Evolutionary conservation across 2,113 vertebrate species (phyloP), one percentile per base, ranked within the genome.

Genomic region (Spea multiplicata): DNA sequence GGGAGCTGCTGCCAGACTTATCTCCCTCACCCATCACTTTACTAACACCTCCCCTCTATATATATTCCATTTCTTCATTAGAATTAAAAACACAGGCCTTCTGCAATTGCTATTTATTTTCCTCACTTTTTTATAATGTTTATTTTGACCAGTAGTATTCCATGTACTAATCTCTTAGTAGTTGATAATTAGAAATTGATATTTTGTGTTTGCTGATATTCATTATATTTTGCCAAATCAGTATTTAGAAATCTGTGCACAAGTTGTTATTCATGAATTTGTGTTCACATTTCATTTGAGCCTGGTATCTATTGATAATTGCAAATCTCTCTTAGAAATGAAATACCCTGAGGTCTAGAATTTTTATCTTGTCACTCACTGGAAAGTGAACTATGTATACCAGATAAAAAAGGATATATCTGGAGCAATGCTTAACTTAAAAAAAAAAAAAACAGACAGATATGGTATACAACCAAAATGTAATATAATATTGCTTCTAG

Each of bases 211-310:
- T 64, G 61, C n/a, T 16, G 8, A 13, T 61, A 30, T 64, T 30
- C 13, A 13, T 30, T 1, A 64, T 17, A 16, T 30, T 67, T 59
- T 53, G 14, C 65, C 45, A 8, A 4, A 4, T 13, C 59, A 52
- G 65, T 68, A 14, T 68, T 78, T 65, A 72, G 62, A 65, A 78
- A 72, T 78, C 76, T 78, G 59, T 55, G 52, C 70, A 73, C 62
- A 57, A 13, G 30, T 50, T 65, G 16, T 45, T 73, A 53, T 72
- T 83, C 9, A 59, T 72, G 4, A 44, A 50, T 71, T 48, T 4
- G 13, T n/a, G 13, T 12, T 80, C 74, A 74, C 57, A 46, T 14
- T 73, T 74, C 9, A 76, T 75, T 71, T 46, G 14, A 78, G 48
- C 75, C 55, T 78, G 69, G 45, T n/a, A 82, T 81, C 62, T 61